Base-by-base conservation (phyloP, 2,113 vertebrate species). In the Indicator maculatus region DNA sequence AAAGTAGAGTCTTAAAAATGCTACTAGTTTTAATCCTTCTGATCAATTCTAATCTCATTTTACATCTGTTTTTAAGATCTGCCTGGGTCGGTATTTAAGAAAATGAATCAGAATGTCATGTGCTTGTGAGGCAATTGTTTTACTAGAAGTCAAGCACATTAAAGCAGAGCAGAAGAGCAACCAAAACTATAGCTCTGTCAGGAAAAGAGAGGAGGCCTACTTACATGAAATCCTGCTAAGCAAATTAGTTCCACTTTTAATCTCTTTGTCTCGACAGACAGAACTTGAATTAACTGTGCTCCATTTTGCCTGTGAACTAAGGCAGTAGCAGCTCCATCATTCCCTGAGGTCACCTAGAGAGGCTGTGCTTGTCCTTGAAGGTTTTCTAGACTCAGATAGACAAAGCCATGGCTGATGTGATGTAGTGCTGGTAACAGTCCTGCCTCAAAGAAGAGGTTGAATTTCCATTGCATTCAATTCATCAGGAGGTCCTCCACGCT, bases 201-300 rank as follows among this genome's bases (percentile, higher is more conserved):
- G 38, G 50, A 74, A 90, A 74, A 89, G 44, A 63, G 18, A 78
- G 45, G 23, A 91, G 84, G 69, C 73, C 69, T 90, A 91, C 58
- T 93, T 91, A 56, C 5, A 64, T 1, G 4, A 85, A 94, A 86
- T 65, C 65, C 52, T 71, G 16, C 83, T 73, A 80, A 44, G 45
- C 12, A 83, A 83, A 86, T 91, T 66, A 74, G 67, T 90, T 96
- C 64, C 41, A 90, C 33, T 53, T 81, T 91, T 88, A 88, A 88
- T 91, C 78, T 82, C 4, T 0, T 6, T 65, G 89, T 89, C 78
- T 91, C 85, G 66, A 75, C 67, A 80, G 88, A 39, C 67, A 89
- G 66, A 91, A 83, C 38, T 47, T 63, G 65, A 92, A 94, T 92
- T 77, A 93, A 74, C 88, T 67, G 8, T 56, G 85, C 86, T 77